These are phyloP conservation scores for Azorinus chamasolen DNA, from an alignment of 2,888 invertebrate genomes.

Conservation along the genomic window DNA sequence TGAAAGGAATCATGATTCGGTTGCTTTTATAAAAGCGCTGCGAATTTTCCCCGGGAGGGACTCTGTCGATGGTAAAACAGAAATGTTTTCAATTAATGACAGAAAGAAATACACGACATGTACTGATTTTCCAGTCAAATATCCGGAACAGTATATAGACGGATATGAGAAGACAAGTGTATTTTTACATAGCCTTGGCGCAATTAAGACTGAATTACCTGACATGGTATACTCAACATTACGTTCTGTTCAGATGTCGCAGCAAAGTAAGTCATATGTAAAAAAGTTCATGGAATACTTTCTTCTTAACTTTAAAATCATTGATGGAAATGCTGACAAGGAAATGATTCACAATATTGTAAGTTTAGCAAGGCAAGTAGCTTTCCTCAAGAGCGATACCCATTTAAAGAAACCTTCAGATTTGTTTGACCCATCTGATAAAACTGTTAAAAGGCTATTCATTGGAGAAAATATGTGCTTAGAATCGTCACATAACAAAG, in stretches of 20 bases:
- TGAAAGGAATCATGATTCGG: too few relatives aligned
- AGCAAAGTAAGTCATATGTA: slow-evolving; percentile 10
- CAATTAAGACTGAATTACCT: background rate
- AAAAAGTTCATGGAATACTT: slow-evolving; percentile 39
- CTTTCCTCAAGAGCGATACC: slow-evolving; percentile 2
- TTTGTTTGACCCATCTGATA: slow-evolving; percentile 42
- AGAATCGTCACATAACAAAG: background rate
- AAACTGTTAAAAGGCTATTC: slow-evolving; percentile 23
- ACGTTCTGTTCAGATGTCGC: background rate
- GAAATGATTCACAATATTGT: background rate
- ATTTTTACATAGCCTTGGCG: slow-evolving; percentile 7
- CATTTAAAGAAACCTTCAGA: slow-evolving; percentile 30
- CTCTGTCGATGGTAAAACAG: too few relatives aligned
- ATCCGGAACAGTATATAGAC: slow-evolving; percentile 5
- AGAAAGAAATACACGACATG: background rate
- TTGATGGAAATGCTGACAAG: slow-evolving; percentile 8
- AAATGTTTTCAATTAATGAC: background rate
- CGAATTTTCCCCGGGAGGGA: background rate
- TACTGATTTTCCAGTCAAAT: slow-evolving; percentile 5
- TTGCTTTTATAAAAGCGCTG: background rate
- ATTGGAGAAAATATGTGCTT: slow-evolving; percentile 36
- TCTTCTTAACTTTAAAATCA: slow-evolving; percentile 17
- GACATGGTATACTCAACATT: slow-evolving; percentile 1
- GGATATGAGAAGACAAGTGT: background rate
- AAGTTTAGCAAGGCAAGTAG: slow-evolving; percentile 19